These are phyloP conservation scores for Zelostemma sp. DNA, from an alignment of 1,140 invertebrate genomes.

Conservation along the genomic window DNA sequence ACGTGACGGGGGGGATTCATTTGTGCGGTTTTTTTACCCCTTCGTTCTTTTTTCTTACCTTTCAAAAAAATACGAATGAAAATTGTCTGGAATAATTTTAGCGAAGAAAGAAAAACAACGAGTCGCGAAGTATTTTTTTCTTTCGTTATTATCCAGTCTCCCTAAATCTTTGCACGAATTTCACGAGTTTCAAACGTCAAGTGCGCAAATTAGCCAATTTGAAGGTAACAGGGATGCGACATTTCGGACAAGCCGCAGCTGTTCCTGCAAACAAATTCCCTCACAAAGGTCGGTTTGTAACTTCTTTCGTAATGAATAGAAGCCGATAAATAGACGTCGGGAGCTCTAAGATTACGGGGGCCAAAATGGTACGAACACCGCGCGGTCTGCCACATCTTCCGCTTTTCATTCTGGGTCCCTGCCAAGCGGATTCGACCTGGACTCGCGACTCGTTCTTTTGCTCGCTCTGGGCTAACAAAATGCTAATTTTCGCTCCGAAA, in stretches of 20 bases:
- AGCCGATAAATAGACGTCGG: constrained; percentile 10
- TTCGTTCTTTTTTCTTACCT: constrained; percentile 8
- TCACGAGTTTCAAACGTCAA: too few relatives aligned
- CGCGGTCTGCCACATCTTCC: constrained; percentile 46
- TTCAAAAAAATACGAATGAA: too few relatives aligned
- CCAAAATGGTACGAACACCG: constrained; percentile 35
- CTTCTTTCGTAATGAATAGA: constrained; percentile 12
- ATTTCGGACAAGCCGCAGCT: neutral
- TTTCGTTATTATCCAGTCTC: too few relatives aligned
- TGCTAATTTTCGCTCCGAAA: too few relatives aligned
- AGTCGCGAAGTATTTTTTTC: too few relatives aligned
- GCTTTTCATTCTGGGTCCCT: constrained; percentile 36
- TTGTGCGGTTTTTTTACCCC: constrained; percentile 23
- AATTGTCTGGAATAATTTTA: too few relatives aligned
- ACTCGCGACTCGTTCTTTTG: constrained; percentile 20
- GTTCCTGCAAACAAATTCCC: constrained; percentile 6
- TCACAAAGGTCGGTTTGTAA: constrained; percentile 1
- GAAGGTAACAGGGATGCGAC: too few relatives aligned
- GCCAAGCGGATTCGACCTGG: constrained; percentile 42
- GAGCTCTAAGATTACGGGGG: constrained; percentile 13
- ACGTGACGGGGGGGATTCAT: constrained; percentile 9
- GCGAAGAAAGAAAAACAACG: too few relatives aligned
- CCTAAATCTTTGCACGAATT: too few relatives aligned
- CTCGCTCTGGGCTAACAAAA: constrained; percentile 16
- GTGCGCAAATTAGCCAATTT: too few relatives aligned